A percentile compares a stretch with the other conserved stretches of the same genome.
These are phyloP conservation scores for Callyntrura guangdongensis DNA, from an alignment of 2,888 invertebrate genomes.

Conservation along the genomic window DNA sequence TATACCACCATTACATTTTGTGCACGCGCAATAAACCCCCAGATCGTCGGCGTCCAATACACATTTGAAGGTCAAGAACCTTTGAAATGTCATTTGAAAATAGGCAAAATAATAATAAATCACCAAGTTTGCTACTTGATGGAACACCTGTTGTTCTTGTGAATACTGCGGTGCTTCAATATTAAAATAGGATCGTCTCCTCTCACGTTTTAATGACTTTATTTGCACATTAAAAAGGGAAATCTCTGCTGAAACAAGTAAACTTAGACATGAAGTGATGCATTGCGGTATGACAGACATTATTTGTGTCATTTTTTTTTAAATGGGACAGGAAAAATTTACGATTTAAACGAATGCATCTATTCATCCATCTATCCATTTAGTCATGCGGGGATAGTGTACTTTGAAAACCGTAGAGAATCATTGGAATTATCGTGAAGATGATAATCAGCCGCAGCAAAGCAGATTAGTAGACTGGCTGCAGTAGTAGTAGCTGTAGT, in stretches of 20 bases:
- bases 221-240: neutral
- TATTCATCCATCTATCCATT: constrained; percentile 11
- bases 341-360: neutral
- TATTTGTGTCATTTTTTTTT: neutral
- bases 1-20: too few relatives aligned
- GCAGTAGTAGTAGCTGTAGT: too few relatives aligned
- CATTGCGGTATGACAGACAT: neutral
- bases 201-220: constrained; percentile 26
- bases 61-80: too few relatives aligned
- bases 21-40: too few relatives aligned
- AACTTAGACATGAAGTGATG: neutral
- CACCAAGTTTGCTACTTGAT: too few relatives aligned
- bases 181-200: too few relatives aligned
- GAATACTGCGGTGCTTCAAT: too few relatives aligned
- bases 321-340: constrained; percentile 33
- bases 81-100: too few relatives aligned
- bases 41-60: too few relatives aligned
- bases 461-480: neutral
- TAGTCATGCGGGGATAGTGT: neutral
- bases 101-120: too few relatives aligned
- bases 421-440: constrained; percentile 27
- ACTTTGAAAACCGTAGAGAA: constrained; percentile 4
- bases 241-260: neutral
- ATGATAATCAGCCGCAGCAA: constrained; percentile 18
- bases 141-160: too few relatives aligned